Percentiles rank a stretch among this genome's conserved stretches.
phyloP scores from a whole-genome alignment of 2,113 vertebrate genomes.

The Cheirogaleus medius region DNA sequence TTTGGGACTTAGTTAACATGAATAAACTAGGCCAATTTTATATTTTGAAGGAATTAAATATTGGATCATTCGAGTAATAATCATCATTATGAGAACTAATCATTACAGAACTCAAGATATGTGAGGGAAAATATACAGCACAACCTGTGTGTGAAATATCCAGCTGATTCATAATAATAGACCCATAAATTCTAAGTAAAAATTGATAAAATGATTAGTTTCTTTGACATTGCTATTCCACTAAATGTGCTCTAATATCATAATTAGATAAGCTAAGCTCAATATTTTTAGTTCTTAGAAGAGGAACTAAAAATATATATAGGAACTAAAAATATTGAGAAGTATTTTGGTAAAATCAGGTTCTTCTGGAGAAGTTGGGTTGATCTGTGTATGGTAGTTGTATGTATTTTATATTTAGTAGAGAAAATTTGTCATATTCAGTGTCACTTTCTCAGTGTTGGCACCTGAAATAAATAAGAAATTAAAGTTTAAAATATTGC shows the following conservation, averaged over 20 bases:
- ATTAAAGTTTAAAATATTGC: background rate
- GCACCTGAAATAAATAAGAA: background rate
- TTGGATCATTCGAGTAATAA: constrained; percentile 18
- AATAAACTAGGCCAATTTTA: constrained; percentile 39
- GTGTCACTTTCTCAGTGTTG: background rate
- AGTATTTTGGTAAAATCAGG: background rate
- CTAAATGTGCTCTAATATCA: background rate
- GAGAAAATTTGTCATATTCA: background rate
- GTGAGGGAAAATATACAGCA: background rate
- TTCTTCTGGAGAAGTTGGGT: background rate
- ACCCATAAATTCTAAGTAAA: background rate
- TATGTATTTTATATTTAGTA: constrained; percentile 14
- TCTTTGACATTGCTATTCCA: constrained; percentile 4
- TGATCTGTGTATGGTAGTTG: background rate
- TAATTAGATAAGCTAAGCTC: constrained; percentile 6
- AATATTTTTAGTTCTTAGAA: too few relatives aligned
- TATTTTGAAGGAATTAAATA: constrained; percentile 23
- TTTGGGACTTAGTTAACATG: background rate
- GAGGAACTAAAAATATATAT: constrained; percentile 28
- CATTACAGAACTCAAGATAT: background rate
- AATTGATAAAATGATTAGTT: constrained; percentile 14
- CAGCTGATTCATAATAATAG: background rate
- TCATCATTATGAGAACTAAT: constrained; percentile 31
- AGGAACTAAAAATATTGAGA: constrained; percentile 26
- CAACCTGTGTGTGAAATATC: background rate